phyloP scores from a whole-genome alignment of 30 jellyfish, hydroid and myxozoan genomes.

The Mastigias papua region DNA sequence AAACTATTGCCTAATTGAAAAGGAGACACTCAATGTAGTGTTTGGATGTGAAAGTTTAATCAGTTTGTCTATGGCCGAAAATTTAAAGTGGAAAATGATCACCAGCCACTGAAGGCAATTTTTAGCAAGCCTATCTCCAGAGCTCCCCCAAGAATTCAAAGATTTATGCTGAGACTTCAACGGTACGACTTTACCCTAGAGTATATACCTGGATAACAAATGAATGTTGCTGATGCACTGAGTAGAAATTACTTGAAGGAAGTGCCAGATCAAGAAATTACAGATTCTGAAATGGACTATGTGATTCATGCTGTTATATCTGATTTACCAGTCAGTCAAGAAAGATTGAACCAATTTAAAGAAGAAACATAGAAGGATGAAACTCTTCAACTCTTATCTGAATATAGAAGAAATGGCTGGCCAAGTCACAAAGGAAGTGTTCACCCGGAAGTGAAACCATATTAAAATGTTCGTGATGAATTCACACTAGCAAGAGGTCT shows the following conservation, averaged over 20 bases:
- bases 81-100: conserved; percentile 42
- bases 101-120: conserved; percentile 70
- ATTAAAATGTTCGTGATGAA: conserved; percentile 26
- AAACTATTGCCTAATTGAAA: conserved; percentile 46
- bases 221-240: conserved; percentile 52
- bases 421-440: conserved; percentile 44
- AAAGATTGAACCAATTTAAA: conserved; percentile 39
- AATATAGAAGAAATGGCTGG: conserved; percentile 41
- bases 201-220: conserved; percentile 36
- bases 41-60: conserved; percentile 62
- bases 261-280: conserved; percentile 34
- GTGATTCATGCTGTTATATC: conserved; percentile 45
- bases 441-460: conserved; percentile 22
- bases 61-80: conserved; percentile 50
- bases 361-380: conserved; percentile 54
- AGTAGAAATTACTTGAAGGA: conserved; percentile 25
- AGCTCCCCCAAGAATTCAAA: conserved; percentile 75
- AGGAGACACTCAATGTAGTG: conserved; percentile 53
- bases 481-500: conserved; percentile 34
- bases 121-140: conserved; percentile 51
- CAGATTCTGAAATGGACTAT: conserved; percentile 49
- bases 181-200: conserved; percentile 35
- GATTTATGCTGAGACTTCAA: conserved; percentile 61
- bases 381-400: neutral
- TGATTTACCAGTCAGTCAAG: conserved; percentile 54